These are phyloP conservation scores for Mustelus asterias DNA, from an alignment of 2,113 vertebrate species.

Conservation along the genomic window DNA sequence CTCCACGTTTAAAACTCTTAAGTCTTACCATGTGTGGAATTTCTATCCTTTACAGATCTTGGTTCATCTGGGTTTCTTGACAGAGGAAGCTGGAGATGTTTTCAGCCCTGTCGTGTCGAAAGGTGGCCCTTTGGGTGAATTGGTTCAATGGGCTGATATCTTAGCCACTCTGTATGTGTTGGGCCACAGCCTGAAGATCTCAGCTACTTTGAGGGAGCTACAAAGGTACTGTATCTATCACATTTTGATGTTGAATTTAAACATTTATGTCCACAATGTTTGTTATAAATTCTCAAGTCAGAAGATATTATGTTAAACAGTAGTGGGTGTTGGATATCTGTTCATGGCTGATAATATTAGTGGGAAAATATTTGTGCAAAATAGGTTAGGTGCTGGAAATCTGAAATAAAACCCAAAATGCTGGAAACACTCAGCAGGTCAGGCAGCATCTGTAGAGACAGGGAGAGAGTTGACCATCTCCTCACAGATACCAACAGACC, in stretches of 20 bases:
- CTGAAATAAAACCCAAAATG: neutral
- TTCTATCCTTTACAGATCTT: constrained; percentile 65
- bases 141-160: constrained; percentile 99
- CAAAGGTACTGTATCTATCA: constrained; percentile 66
- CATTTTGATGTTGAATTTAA: neutral
- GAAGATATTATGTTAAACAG: neutral
- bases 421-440: neutral
- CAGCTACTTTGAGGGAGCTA: constrained; percentile 88
- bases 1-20: neutral
- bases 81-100: constrained; percentile 90
- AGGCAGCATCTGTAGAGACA: neutral
- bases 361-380: neutral
- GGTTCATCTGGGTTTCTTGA: constrained; percentile 91
- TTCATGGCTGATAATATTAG: neutral
- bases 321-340: no score
- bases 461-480: neutral
- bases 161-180: constrained; percentile 81
- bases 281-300: neutral
- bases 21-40: neutral
- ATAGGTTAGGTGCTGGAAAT: neutral
- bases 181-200: constrained; percentile 83
- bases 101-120: constrained; percentile 93
- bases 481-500: neutral
- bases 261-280: neutral
- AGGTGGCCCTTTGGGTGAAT: constrained; percentile 90